phyloP scores from a whole-genome alignment of 1,140 invertebrate genomes.

The Drosophila varians region DNA sequence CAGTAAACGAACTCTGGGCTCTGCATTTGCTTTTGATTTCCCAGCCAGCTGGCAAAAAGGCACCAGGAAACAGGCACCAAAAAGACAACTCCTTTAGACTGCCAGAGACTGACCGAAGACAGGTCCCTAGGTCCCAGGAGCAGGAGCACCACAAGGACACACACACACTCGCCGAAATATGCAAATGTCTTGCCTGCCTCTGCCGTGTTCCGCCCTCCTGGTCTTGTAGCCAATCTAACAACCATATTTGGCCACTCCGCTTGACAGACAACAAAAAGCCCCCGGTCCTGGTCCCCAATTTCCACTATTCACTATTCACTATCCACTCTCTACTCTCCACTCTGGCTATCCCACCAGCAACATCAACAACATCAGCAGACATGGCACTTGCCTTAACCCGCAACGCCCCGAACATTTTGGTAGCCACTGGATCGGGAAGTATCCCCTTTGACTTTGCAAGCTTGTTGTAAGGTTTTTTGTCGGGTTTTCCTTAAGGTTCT shows the following conservation, averaged over 20 bases:
- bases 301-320: neutral
- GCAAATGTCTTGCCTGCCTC: conserved; percentile 55
- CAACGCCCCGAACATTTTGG: conserved; percentile 49
- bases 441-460: conserved; percentile 47
- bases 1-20: conserved; percentile 76
- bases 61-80: conserved; percentile 11
- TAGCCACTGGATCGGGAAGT: conserved; percentile 47
- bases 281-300: conserved; percentile 6
- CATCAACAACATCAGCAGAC: conserved; percentile 14
- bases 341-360: neutral
- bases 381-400: conserved; percentile 31
- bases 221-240: conserved; percentile 65
- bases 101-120: conserved; percentile 55
- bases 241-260: conserved; percentile 79
- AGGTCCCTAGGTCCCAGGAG: too few species aligned
- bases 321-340: too few species aligned
- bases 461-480: conserved; percentile 48
- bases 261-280: conserved; percentile 78
- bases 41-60: conserved; percentile 57
- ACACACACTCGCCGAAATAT: conserved; percentile 57
- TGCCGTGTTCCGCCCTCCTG: conserved; percentile 35
- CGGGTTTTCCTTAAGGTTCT: neutral
- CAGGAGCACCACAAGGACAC: conserved; percentile 43
- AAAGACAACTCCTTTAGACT: conserved; percentile 39
- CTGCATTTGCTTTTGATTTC: conserved; percentile 51